Evolutionary conservation across 2,113 vertebrate genomes (phyloP), one percentile per base, ranked within the genome.

Genomic region (Pionites leucogaster): DNA sequence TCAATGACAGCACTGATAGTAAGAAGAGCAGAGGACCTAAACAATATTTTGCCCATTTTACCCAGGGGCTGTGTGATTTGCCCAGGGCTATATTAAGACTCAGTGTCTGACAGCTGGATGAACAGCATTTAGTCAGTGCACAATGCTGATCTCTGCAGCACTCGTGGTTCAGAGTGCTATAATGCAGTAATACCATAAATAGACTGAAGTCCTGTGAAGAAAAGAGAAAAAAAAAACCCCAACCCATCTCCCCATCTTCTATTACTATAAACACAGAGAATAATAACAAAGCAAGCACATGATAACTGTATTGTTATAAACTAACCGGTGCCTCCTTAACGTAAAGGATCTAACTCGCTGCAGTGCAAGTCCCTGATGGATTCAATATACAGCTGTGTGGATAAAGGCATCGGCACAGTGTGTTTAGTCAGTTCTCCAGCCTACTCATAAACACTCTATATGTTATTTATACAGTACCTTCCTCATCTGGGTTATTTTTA

Each of bases 351-450:
- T 74, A 42, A 49, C 46, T 86, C 7, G 1, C 90, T 75, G 92
- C 89, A 92, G 74, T 28, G 62, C 69, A 5, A 90, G 88, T 80
- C 86, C 62, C 88, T 65, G 74, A 28, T 84, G 90, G 89, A 70
- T 92, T 94, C 81, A 93, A 93, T 52, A 41, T 11, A 96, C 93
- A 96, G 82, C 95, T 96, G 92, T 84, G 82, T 80, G 85, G 47
- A 76, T 6, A 88, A 10, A 95, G 57, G 29, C 90, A 35, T 88
- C 60, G 2, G 57, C 59, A 87, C 63, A 23, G 31, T 8, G 60
- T 82, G 63, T 81, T 92, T 67, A 94, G 50, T 19, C 79, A 62
- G 27, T 70, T 90, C 75, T 80, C 81, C 79, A 97, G 78, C 82
- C 82, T 80, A 16, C 67, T 35, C 92, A 53, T 93, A 94, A 96